A percentile compares a stretch with the other conserved stretches of the same genome.
These are phyloP conservation scores for Ceryle rudis DNA, from an alignment of 2,797 vertebrate genomes.

Conservation along the genomic window DNA sequence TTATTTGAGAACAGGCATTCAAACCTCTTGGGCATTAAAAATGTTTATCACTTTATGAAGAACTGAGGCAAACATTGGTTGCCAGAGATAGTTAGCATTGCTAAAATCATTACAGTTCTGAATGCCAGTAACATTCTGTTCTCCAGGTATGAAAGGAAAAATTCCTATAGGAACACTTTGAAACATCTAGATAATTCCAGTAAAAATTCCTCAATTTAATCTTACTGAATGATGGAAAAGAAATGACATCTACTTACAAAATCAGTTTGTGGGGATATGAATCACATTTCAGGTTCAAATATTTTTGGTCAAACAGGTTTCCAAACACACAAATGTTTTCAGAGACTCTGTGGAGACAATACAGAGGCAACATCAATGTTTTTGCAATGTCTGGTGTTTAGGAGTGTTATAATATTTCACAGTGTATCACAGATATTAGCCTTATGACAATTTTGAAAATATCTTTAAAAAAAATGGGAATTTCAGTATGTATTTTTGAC, in stretches of 20 bases:
- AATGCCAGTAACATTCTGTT: background rate
- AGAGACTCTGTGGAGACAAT: background rate
- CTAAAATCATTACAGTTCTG: background rate
- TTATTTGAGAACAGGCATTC: background rate
- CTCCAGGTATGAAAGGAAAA: background rate
- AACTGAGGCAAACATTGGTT: background rate
- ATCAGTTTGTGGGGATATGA: background rate
- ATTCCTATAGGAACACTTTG: background rate
- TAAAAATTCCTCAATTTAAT: background rate
- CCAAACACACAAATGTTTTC: background rate
- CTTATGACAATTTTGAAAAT: background rate
- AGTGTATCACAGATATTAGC: background rate
- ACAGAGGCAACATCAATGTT: background rate
- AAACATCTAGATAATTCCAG: background rate
- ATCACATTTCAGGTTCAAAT: background rate
- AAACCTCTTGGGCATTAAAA: background rate
- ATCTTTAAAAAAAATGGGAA: background rate
- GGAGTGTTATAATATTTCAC: background rate
- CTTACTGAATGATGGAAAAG: background rate
- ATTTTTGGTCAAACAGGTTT: background rate
- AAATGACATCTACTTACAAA: constrained; percentile 19
- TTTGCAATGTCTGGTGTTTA: background rate
- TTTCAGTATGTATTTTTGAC: background rate
- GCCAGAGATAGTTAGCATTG: background rate
- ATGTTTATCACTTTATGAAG: background rate